A percentile compares a stretch with the other conserved stretches of the same genome.
Evolutionary conservation across 2,888 invertebrate species (phyloP).

Genomic region (Trissolcus japonicus): DNA sequence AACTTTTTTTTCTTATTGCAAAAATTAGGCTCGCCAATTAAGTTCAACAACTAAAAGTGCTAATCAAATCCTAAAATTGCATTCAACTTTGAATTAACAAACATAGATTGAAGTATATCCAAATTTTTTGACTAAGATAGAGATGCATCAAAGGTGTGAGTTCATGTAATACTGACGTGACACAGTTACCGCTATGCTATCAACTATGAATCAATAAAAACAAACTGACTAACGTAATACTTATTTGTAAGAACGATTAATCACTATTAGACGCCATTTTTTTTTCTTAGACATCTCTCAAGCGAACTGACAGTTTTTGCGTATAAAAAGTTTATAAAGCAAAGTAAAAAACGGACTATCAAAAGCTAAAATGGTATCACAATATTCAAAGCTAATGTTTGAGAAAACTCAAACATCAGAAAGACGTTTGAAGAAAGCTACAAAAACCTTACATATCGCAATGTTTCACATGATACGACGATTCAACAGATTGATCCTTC

Average conservation of each 20-base stretch:
- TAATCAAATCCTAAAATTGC: slow-evolving; percentile 3
- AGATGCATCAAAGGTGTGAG: slow-evolving; percentile 32
- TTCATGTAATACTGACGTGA: slow-evolving; percentile 20
- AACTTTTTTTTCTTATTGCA: slow-evolving; percentile 12
- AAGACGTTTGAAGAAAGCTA: no score
- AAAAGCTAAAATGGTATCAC: slow-evolving; percentile 30
- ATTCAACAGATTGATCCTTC: neutral
- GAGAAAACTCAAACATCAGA: slow-evolving; percentile 7
- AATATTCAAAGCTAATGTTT: slow-evolving; percentile 16
- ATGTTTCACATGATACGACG: neutral
- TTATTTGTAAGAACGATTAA: slow-evolving; percentile 8
- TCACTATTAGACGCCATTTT: neutral
- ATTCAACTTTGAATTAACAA: neutral
- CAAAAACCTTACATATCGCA: neutral
- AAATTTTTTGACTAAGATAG: slow-evolving; percentile 25
- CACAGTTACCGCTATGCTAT: slow-evolving; percentile 2
- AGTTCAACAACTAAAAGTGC: no score
- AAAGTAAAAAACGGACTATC: slow-evolving; percentile 20
- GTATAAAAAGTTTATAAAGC: slow-evolving; percentile 14
- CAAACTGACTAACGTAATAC: slow-evolving; percentile 7
- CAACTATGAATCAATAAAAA: slow-evolving; percentile 2
- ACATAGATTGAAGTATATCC: neutral
- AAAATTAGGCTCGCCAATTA: neutral
- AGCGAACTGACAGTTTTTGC: slow-evolving; percentile 2
- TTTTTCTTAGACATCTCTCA: neutral